Conservation (phyloP, 2,888 invertebrate genomes). For the Dryocosmus kuriphilus region DNA sequence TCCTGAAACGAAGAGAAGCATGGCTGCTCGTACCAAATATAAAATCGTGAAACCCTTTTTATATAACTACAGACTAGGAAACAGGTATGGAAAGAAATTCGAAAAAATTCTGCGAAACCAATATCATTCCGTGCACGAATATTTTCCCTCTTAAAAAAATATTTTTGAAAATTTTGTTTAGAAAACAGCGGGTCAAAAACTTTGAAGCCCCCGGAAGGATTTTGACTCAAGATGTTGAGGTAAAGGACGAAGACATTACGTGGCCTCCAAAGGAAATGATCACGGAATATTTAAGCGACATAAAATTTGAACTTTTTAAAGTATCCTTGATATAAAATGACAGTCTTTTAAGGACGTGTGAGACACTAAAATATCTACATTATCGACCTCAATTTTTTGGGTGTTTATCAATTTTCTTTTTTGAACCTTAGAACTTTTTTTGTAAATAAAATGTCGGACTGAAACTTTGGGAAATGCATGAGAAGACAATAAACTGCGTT, state of each 20-base stretch:
- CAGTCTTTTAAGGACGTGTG: neutral
- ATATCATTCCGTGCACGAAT: too few species aligned
- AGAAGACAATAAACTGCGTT: too few species aligned
- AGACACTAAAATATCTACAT: too few species aligned
- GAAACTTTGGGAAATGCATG: too few species aligned
- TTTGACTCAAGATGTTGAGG: neutral
- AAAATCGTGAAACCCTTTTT: neutral
- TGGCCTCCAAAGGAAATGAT: neutral
- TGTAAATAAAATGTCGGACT: too few species aligned
- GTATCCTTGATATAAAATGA: neutral
- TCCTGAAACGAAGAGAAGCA: constrained; percentile 1
- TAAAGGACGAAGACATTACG: neutral
- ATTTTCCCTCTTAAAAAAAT: too few species aligned
- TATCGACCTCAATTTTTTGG: too few species aligned
- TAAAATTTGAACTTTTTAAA: neutral
- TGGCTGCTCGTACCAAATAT: neutral
- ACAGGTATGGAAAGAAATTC: neutral
- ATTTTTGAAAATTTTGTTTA: too few species aligned
- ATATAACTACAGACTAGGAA: neutral
- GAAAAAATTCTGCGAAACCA: too few species aligned
- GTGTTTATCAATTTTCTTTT: too few species aligned
- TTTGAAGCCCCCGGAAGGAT: neutral
- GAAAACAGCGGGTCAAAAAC: neutral
- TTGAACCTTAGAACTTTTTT: too few species aligned
- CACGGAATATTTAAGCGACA: neutral